Evolutionary conservation across 2,113 vertebrate species (phyloP).

Genomic region (Oncorhynchus keta): DNA sequence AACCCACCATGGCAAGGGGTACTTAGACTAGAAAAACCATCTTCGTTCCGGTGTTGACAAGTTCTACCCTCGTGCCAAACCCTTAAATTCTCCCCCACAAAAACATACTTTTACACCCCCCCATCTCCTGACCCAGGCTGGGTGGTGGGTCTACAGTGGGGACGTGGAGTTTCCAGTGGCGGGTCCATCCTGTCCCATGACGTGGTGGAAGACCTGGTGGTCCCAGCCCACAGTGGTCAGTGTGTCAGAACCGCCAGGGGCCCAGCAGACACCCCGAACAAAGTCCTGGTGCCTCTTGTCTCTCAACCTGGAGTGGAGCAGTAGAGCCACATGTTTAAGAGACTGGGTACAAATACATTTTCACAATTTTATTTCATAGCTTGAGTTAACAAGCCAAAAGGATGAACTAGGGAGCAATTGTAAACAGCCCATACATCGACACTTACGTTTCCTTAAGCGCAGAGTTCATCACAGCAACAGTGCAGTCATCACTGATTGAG

Average conservation of each 20-base stretch:
- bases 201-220: slow-evolving; percentile 92
- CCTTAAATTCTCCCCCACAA: not conserved
- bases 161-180: slow-evolving; percentile 27
- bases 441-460: slow-evolving; percentile 88
- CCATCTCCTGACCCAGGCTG: too few species aligned
- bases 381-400: too few species aligned
- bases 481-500: slow-evolving; percentile 91
- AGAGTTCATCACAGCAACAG: slow-evolving; percentile 82
- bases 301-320: slow-evolving; percentile 75
- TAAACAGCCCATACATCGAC: not conserved
- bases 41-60: not conserved
- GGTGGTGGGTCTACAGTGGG: slow-evolving; percentile 43
- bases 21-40: not conserved
- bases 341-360: too few species aligned
- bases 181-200: slow-evolving; percentile 47
- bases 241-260: slow-evolving; percentile 76
- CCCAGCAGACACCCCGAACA: slow-evolving; percentile 87
- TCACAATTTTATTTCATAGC: too few species aligned
- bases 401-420: too few species aligned
- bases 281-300: slow-evolving; percentile 86
- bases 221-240: slow-evolving; percentile 95
- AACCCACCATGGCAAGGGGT: too few species aligned
- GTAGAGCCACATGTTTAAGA: not conserved
- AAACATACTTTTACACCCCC: not conserved
- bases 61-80: not conserved